These are phyloP conservation scores for Campopleginae sp. DNA, from an alignment of 2,888 invertebrate species.

Conservation along the genomic window DNA sequence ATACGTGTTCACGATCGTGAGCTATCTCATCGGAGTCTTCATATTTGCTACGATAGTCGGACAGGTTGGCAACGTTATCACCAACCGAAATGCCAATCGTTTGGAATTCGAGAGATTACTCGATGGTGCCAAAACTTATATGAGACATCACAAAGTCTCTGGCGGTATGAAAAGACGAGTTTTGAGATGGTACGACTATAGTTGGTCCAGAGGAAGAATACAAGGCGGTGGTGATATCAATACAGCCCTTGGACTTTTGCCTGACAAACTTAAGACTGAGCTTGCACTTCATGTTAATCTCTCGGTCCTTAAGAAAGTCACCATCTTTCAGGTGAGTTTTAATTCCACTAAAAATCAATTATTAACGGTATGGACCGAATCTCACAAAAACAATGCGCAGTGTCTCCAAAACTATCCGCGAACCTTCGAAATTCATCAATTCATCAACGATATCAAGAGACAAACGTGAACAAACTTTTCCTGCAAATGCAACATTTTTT, in stretches of 20 bases:
- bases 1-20: conserved; percentile 98
- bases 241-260: conserved; percentile 95
- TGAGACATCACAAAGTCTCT: conserved; percentile 98
- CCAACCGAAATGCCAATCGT: conserved; percentile 97
- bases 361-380: not conserved
- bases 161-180: conserved; percentile 98
- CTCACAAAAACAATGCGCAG: too few relatives aligned
- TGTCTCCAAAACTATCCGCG: too few relatives aligned
- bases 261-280: conserved; percentile 98
- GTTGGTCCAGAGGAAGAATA: conserved; percentile 97
- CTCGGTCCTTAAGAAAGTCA: conserved; percentile 96
- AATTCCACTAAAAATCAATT: not conserved
- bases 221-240: conserved; percentile 98
- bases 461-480: not conserved
- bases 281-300: conserved; percentile 97
- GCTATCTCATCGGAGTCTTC: conserved; percentile 98
- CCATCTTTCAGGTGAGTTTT: conserved; percentile 90
- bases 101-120: conserved; percentile 97
- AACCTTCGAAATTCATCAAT: too few relatives aligned
- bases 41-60: conserved; percentile 99
- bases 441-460: not conserved
- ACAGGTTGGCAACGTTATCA: conserved; percentile 99
- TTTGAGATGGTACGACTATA: conserved; percentile 98
- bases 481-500: not conserved
- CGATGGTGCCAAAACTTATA: conserved; percentile 98